A percentile compares a stretch with the other conserved stretches of the same genome.
Conservation (phyloP, 2,797 vertebrate species). For the Spheniscus humboldti region DNA sequence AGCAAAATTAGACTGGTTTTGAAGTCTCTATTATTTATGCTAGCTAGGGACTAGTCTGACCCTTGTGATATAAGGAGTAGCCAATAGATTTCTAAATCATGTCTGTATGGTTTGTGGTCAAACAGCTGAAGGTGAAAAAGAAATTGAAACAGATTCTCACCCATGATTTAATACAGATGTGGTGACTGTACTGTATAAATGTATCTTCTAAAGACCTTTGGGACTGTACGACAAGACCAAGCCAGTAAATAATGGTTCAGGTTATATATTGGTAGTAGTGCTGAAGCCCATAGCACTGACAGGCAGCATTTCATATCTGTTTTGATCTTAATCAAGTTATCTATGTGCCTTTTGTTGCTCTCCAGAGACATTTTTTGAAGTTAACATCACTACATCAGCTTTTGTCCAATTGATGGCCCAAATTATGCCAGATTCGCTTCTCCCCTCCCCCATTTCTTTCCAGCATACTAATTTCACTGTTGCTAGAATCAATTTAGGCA, state of each 20-base stretch:
- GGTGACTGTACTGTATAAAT: not conserved
- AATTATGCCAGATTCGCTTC: not conserved
- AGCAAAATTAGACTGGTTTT: not conserved
- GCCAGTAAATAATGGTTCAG: not conserved
- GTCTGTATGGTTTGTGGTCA: not conserved
- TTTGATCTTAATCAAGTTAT: conserved; percentile 3
- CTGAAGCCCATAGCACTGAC: not conserved
- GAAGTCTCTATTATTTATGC: not conserved
- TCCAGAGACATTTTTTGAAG: not conserved
- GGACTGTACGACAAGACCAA: not conserved
- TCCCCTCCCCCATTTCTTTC: not conserved
- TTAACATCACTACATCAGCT: not conserved
- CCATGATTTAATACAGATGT: not conserved
- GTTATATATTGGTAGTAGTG: not conserved
- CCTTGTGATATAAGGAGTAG: not conserved
- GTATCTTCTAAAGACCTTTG: not conserved
- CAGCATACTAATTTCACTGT: not conserved
- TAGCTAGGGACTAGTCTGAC: not conserved
- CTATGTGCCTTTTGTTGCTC: not conserved
- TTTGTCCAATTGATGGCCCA: not conserved
- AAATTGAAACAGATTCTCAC: not conserved
- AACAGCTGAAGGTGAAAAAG: conserved; percentile 21
- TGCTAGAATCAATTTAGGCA: not conserved
- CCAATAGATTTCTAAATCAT: not conserved
- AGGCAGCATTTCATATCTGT: not conserved